phyloP scores from a whole-genome alignment of 2,797 vertebrate genomes.

The Gymnoscopelus microlampas region DNA sequence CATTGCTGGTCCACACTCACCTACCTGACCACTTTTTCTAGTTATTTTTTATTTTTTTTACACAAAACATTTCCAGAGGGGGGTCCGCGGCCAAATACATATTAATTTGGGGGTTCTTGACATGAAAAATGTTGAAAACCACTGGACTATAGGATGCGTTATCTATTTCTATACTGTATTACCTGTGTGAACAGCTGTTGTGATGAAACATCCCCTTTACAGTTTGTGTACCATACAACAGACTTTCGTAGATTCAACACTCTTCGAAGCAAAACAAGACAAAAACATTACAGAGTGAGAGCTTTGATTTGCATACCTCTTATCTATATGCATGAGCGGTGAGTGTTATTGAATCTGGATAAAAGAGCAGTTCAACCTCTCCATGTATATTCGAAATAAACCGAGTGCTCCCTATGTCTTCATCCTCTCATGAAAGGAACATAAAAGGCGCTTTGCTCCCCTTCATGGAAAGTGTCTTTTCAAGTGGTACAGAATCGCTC shows the following conservation, averaged over 20 bases:
- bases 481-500: slow-evolving; percentile 59
- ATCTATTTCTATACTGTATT: neutral
- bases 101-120: no score
- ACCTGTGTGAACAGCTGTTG: neutral
- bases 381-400: slow-evolving; percentile 60
- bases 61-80: neutral
- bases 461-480: slow-evolving; percentile 65
- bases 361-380: slow-evolving; percentile 59
- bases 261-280: slow-evolving; percentile 40
- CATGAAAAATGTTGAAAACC: neutral
- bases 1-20: no score
- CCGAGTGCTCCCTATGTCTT: slow-evolving; percentile 57
- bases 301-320: slow-evolving; percentile 58
- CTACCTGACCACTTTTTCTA: no score
- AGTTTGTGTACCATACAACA: slow-evolving; percentile 1
- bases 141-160: no score
- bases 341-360: slow-evolving; percentile 69
- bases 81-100: no score
- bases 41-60: neutral
- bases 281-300: slow-evolving; percentile 25
- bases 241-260: slow-evolving; percentile 2
- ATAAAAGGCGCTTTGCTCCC: slow-evolving; percentile 55
- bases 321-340: slow-evolving; percentile 68
- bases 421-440: slow-evolving; percentile 72
- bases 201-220: slow-evolving; percentile 16